phyloP scores from a whole-genome alignment of 2,113 vertebrate genomes.

The Phalacrocorax pelagicus region DNA sequence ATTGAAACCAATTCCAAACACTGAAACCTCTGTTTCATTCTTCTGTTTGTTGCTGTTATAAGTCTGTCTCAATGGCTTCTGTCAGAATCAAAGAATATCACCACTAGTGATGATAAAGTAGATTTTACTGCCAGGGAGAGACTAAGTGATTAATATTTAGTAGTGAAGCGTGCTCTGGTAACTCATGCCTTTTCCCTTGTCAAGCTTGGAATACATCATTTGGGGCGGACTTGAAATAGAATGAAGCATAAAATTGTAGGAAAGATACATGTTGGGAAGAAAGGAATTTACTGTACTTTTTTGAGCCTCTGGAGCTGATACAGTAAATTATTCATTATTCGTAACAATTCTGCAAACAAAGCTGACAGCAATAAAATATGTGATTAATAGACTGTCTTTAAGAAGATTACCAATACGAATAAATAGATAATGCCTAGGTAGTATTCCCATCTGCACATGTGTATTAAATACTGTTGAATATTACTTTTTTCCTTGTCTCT shows the following conservation, averaged over 20 bases:
- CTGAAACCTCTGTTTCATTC: background rate
- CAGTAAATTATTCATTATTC: constrained; percentile 9
- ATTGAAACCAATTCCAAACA: background rate
- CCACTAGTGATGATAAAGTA: constrained; percentile 1
- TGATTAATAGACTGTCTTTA: constrained; percentile 21
- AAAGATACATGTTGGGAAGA: background rate
- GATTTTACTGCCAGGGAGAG: background rate
- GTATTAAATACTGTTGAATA: background rate
- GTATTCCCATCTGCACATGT: background rate
- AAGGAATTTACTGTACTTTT: background rate
- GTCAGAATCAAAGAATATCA: background rate
- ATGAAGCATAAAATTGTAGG: background rate
- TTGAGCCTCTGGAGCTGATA: background rate
- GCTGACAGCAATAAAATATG: background rate
- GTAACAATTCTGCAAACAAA: constrained; percentile 28
- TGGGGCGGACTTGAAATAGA: background rate
- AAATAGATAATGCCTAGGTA: background rate
- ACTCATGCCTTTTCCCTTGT: background rate
- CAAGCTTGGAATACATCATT: background rate
- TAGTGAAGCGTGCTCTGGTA: background rate
- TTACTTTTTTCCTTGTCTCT: background rate
- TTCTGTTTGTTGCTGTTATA: background rate
- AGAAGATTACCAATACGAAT: background rate
- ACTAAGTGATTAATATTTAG: constrained; percentile 22
- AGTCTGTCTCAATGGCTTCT: background rate